A percentile compares a stretch with the other conserved stretches of the same genome.
phyloP scores from a whole-genome alignment of 2,113 vertebrate genomes.

The Thermophis baileyi region DNA sequence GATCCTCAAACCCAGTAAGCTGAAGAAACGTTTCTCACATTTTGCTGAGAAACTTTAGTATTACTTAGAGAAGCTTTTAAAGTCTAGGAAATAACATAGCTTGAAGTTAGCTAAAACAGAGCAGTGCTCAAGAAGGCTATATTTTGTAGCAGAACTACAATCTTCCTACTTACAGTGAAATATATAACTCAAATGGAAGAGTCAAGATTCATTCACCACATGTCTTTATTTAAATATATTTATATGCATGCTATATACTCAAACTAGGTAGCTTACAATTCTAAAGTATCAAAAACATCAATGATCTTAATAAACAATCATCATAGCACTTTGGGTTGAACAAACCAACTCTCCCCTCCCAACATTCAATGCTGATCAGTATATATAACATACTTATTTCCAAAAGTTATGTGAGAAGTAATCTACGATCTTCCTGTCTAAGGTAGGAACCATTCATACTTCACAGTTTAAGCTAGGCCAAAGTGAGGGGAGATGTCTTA shows the following conservation, averaged over 20 bases:
- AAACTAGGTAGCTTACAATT: not conserved
- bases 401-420: not conserved
- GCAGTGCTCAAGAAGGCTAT: not conserved
- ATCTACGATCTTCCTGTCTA: not conserved
- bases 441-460: not conserved
- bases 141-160: not conserved
- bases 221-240: not conserved
- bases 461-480: not conserved
- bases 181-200: not conserved
- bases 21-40: not conserved
- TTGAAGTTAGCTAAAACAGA: not conserved
- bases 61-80: not conserved
- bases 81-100: not conserved
- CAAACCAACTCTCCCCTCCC: not conserved
- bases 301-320: not conserved
- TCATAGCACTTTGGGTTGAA: not conserved
- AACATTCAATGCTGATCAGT: not conserved
- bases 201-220: not conserved
- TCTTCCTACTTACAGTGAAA: not conserved
- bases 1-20: not conserved
- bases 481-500: not conserved
- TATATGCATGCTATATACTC: not conserved
- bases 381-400: not conserved
- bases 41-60: not conserved
- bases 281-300: not conserved